Evolutionary conservation across 1,140 invertebrate genomes (phyloP), one percentile per base, ranked within the genome.

Genomic region (Drosophila leontia): DNA sequence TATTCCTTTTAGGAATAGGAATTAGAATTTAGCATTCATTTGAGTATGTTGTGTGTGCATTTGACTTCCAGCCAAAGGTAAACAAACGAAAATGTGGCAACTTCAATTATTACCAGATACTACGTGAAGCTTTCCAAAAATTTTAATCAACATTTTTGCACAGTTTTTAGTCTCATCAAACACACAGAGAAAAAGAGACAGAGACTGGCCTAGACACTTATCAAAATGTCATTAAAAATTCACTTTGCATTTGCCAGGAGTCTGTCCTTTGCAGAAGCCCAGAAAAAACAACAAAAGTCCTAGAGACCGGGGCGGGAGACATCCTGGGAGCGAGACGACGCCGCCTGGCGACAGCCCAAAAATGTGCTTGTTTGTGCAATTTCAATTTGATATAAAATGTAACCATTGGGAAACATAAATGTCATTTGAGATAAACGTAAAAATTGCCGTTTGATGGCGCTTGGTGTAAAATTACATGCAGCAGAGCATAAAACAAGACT

Each of bases 371-470:
- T 78, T 78, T 77, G 57, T 70, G 74, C 64, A 78, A 71, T 78
- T 86, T 86, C 75, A 79, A 70, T 83, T 88, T 75, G 74, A 81
- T 90, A 84, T 81, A 78, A 87, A 88, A 88, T 90, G 80, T 81
- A 90, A 69, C 85, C 80, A 90, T 78, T 78, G 84, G 84, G 84
- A 90, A 81, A 83, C 84, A 88, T 88, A 88, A 88, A 88, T 88
- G 84, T 90, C 84, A 88, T 90, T 88, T 84, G 67, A 90, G 85
- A 88, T 90, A 90, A 90, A 84, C 77, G 74, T 80, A 78, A 84
- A 88, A 88, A 88, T 81, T 90, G 84, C 55, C 65, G 80, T 90
- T 88, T 88, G 59, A 90, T 81, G 84, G 69, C 65, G 58, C 65
- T 78, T 51, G 57, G 67, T 63, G 65, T 45, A 72, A 72, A 83